A percentile compares a stretch with the other conserved stretches of the same genome.
phyloP scores from a whole-genome alignment of 2,888 invertebrate genomes.

The Sceliomorpha sp. region DNA sequence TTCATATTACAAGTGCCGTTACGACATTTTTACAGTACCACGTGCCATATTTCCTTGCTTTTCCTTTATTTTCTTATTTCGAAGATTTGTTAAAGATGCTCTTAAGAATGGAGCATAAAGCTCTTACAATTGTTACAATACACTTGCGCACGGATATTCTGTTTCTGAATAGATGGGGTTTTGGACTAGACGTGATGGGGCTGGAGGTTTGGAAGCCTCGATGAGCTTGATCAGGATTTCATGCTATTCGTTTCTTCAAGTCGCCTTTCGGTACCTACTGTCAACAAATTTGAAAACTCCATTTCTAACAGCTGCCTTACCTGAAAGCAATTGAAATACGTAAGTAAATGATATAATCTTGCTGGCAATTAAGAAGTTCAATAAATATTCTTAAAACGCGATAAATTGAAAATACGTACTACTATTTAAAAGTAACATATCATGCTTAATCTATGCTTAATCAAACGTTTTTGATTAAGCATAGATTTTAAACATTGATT shows the following conservation, averaged over 20 bases:
- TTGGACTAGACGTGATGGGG: constrained; percentile 79
- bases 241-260: constrained; percentile 81
- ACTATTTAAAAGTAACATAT: too few species aligned
- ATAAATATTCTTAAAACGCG: too few species aligned
- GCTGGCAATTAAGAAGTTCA: too few species aligned
- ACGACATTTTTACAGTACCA: constrained; percentile 27
- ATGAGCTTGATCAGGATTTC: constrained; percentile 81
- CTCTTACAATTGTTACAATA: constrained; percentile 76
- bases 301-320: constrained; percentile 94
- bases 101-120: constrained; percentile 76
- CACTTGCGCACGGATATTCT: constrained; percentile 73
- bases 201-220: constrained; percentile 74
- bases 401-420: too few species aligned
- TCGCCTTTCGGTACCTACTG: constrained; percentile 91
- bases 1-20: constrained; percentile 6
- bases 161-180: constrained; percentile 71
- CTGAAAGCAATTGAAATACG: constrained; percentile 82
- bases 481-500: too few species aligned
- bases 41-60: constrained; percentile 14
- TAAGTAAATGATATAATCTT: too few species aligned
- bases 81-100: constrained; percentile 57
- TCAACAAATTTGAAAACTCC: constrained; percentile 93
- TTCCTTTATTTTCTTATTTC: constrained; percentile 3
- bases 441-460: too few species aligned
- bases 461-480: too few species aligned